A percentile compares a stretch with the other conserved stretches of the same genome.
Evolutionary conservation across 1,140 invertebrate genomes (phyloP).

Genomic region (Drosophila equinoxialis): DNA sequence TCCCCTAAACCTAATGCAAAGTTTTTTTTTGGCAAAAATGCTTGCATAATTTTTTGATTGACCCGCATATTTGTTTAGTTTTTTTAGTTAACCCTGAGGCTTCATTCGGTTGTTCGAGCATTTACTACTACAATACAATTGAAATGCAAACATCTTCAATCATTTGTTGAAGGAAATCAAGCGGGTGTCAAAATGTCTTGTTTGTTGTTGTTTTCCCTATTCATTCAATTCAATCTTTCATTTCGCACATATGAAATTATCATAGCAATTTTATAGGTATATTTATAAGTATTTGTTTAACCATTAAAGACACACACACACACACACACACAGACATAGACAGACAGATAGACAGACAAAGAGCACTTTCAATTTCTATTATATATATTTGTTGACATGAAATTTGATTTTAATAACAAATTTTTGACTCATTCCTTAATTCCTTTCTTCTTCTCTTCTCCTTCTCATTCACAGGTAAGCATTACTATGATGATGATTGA

Average conservation of each 20-base stretch:
- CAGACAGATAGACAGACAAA: slow-evolving; percentile 5
- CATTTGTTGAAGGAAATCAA: slow-evolving; percentile 25
- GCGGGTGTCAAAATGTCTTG: slow-evolving; percentile 53
- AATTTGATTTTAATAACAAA: slow-evolving; percentile 60
- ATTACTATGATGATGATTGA: slow-evolving; percentile 2
- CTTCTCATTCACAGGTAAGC: slow-evolving; percentile 63
- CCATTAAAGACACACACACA: slow-evolving; percentile 37
- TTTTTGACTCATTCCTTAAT: slow-evolving; percentile 39
- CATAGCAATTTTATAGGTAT: slow-evolving; percentile 31
- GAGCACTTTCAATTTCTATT: slow-evolving; percentile 48
- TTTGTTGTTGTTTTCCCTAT: slow-evolving; percentile 17
- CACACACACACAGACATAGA: too few relatives aligned
- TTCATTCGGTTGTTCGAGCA: slow-evolving; percentile 1
- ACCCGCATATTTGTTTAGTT: slow-evolving; percentile 66
- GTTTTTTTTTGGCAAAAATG: slow-evolving; percentile 19
- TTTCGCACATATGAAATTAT: slow-evolving; percentile 48
- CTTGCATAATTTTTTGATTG: slow-evolving; percentile 72
- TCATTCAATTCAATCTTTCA: not conserved
- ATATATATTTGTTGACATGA: slow-evolving; percentile 28
- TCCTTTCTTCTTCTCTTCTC: slow-evolving; percentile 22
- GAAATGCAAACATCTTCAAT: slow-evolving; percentile 69
- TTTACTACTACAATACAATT: slow-evolving; percentile 62
- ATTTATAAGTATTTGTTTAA: slow-evolving; percentile 53
- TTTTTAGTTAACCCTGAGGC: slow-evolving; percentile 61
- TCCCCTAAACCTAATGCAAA: not conserved